A percentile compares a stretch with the other conserved stretches of the same genome.
These are phyloP conservation scores for Ageneiosus marmoratus DNA, from an alignment of 2,113 vertebrate genomes.

Conservation along the genomic window DNA sequence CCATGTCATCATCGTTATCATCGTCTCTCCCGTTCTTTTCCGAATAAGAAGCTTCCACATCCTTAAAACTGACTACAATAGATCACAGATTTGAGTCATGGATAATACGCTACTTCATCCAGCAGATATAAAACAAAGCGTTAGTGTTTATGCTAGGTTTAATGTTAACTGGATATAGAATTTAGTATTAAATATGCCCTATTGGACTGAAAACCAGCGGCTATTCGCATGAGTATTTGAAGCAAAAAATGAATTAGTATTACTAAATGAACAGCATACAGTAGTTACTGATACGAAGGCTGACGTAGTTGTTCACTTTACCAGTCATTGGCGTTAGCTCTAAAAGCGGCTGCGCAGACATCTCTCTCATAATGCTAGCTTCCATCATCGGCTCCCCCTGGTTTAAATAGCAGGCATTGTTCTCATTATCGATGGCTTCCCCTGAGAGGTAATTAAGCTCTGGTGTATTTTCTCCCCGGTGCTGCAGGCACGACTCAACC, in stretches of 20 bases:
- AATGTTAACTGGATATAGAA: not conserved
- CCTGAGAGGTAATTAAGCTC: conserved; percentile 61
- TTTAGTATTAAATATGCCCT: not conserved
- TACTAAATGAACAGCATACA: too few species aligned
- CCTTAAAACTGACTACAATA: conserved; percentile 71
- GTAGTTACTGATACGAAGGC: not conserved
- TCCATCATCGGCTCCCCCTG: conserved; percentile 58
- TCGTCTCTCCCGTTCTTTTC: conserved; percentile 53
- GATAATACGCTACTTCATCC: not conserved
- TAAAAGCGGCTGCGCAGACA: conserved; percentile 72
- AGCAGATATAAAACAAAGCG: too few species aligned
- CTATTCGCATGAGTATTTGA: too few species aligned
- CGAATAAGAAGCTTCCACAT: conserved; percentile 65
- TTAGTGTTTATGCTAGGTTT: not conserved
- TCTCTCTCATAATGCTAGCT: conserved; percentile 69
- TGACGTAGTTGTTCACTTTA: conserved; percentile 43
- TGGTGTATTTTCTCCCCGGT: conserved; percentile 35
- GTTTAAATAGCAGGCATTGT: conserved; percentile 64
- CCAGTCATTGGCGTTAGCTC: conserved; percentile 75
- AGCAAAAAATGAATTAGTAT: too few species aligned
- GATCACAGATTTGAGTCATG: conserved; percentile 11
- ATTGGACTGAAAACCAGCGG: too few species aligned
- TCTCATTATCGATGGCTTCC: conserved; percentile 61
- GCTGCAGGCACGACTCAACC: conserved; percentile 33
- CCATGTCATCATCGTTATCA: conserved; percentile 57